These are phyloP conservation scores for Drosophila fungiperda DNA, from an alignment of 2,888 invertebrate species.

Conservation along the genomic window DNA sequence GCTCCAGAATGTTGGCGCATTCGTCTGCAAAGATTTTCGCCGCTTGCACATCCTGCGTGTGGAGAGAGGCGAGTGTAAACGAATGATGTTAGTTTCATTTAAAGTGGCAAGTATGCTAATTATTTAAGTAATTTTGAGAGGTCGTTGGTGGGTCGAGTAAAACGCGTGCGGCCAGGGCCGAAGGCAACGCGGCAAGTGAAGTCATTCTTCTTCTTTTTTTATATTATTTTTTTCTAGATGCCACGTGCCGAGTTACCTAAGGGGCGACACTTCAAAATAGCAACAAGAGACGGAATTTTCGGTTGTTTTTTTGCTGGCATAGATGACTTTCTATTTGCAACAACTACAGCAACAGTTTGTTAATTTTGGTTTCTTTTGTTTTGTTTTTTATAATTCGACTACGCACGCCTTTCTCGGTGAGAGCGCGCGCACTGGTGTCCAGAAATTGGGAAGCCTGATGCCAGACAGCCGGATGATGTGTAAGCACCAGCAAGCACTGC, in stretches of 20 bases:
- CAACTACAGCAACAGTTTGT: conserved; percentile 18
- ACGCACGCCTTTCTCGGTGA: conserved; percentile 97
- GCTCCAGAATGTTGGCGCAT: conserved; percentile 96
- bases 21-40: conserved; percentile 97
- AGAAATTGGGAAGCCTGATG: conserved; percentile 99
- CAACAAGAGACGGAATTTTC: conserved; percentile 59
- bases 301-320: conserved; percentile 36
- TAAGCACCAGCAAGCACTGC: conserved; percentile 97
- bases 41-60: conserved; percentile 93
- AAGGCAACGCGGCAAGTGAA: conserved; percentile 82
- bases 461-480: conserved; percentile 99
- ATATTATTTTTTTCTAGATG: not conserved
- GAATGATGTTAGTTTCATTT: not conserved
- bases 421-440: conserved; percentile 96
- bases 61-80: not conserved
- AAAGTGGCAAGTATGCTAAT: too few species aligned
- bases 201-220: not conserved
- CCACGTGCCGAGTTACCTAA: conserved; percentile 66
- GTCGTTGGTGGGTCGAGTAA: conserved; percentile 58
- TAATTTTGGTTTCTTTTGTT: not conserved
- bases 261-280: conserved; percentile 70
- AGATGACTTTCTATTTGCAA: conserved; percentile 60
- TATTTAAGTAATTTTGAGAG: not conserved
- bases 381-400: conserved; percentile 45
- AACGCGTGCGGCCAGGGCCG: conserved; percentile 74